Percentiles rank a stretch among this genome's conserved stretches.
phyloP scores from a whole-genome alignment of 2,888 invertebrate genomes.

The Pachydiplax longipennis region DNA sequence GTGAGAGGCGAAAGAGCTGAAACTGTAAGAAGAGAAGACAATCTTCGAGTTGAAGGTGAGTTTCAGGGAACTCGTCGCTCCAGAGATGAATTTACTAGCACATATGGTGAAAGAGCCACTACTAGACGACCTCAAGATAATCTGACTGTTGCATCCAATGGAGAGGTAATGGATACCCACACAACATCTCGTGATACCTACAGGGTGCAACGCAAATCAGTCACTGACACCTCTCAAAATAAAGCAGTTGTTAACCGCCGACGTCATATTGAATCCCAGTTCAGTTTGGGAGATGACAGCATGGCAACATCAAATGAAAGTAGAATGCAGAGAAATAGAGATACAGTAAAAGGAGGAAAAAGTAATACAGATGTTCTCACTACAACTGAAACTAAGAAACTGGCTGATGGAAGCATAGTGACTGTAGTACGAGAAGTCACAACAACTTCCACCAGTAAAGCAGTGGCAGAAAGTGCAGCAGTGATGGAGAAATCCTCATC shows the following conservation, averaged over 20 bases:
- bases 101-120: conserved; percentile 46
- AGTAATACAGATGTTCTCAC: conserved; percentile 54
- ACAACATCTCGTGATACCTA: conserved; percentile 65
- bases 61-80: conserved; percentile 19
- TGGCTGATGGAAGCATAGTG: conserved; percentile 63
- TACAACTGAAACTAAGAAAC: conserved; percentile 59
- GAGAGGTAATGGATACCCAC: conserved; percentile 62
- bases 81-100: conserved; percentile 11
- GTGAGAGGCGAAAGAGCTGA: conserved; percentile 51
- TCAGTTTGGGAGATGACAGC: conserved; percentile 68
- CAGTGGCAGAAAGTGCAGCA: conserved; percentile 55
- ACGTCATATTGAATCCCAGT: conserved; percentile 73
- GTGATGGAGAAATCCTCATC: conserved; percentile 18
- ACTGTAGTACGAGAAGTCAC: conserved; percentile 54
- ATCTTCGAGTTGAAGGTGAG: conserved; percentile 52
- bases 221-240: conserved; percentile 51
- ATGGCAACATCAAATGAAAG: conserved; percentile 66
- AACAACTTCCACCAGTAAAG: conserved; percentile 55
- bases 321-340: conserved; percentile 61
- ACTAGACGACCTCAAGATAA: conserved; percentile 54
- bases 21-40: conserved; percentile 57
- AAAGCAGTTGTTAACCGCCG: conserved; percentile 64
- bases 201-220: conserved; percentile 65
- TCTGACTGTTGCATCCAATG: conserved; percentile 58
- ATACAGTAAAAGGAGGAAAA: conserved; percentile 54